Evolutionary conservation across 2,797 vertebrate species (phyloP).

Genomic region (Crotalus adamanteus): DNA sequence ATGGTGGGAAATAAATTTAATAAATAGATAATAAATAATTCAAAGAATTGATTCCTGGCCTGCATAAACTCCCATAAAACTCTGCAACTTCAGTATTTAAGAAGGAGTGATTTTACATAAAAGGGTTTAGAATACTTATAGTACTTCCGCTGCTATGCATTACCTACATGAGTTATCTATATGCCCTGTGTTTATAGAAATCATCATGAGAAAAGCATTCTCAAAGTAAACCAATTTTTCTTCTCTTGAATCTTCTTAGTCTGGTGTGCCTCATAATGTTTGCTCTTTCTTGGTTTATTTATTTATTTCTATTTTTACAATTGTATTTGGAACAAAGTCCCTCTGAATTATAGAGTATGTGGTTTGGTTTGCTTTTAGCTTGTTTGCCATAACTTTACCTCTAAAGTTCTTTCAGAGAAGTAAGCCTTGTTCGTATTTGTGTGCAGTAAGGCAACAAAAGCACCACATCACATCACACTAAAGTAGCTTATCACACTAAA

Average conservation of each 20-base stretch:
- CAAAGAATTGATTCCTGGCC: not conserved
- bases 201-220: not conserved
- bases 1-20: not conserved
- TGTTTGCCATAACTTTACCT: not conserved
- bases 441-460: too few relatives aligned
- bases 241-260: not conserved
- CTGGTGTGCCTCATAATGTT: not conserved
- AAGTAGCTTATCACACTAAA: not conserved
- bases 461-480: not conserved
- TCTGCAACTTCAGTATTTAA: conserved; percentile 14
- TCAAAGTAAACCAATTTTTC: not conserved
- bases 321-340: not conserved
- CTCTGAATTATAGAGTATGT: not conserved
- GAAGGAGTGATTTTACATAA: conserved; percentile 4
- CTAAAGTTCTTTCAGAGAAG: not conserved
- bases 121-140: not conserved
- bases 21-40: conserved; percentile 13
- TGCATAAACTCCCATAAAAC: not conserved
- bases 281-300: not conserved
- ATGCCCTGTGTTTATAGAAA: not conserved
- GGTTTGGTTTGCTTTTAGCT: not conserved
- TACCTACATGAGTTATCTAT: not conserved
- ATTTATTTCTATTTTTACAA: not conserved
- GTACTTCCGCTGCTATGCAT: not conserved
- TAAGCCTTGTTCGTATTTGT: not conserved